phyloP scores from a whole-genome alignment of 2,888 invertebrate species.

The Ophion slaviceki region DNA sequence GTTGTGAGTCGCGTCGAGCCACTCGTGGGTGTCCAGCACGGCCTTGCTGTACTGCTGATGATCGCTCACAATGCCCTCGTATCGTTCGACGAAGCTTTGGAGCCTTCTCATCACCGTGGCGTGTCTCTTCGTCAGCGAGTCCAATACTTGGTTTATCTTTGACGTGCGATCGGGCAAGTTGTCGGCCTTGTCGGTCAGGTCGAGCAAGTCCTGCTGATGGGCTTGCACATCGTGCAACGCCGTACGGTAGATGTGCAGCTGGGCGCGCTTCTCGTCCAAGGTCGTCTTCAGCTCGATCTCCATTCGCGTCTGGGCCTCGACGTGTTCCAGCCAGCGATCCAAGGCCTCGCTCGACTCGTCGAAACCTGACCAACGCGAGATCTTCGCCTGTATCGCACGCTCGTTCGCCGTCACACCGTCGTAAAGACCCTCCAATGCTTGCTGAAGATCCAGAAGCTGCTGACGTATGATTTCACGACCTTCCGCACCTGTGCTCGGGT shows the following conservation, averaged over 20 bases:
- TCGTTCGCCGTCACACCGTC: constrained; percentile 92
- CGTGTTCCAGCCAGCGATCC: constrained; percentile 90
- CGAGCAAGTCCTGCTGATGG: constrained; percentile 93
- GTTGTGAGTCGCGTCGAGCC: constrained; percentile 93
- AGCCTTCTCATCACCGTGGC: constrained; percentile 88
- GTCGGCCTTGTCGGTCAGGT: constrained; percentile 91
- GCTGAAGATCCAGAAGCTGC: constrained; percentile 93
- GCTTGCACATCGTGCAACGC: constrained; percentile 92
- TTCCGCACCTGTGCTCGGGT: constrained; percentile 93
- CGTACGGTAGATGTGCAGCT: constrained; percentile 92
- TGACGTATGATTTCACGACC: constrained; percentile 93
- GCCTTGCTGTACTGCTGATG: constrained; percentile 95
- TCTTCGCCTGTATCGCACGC: constrained; percentile 92
- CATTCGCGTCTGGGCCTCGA: constrained; percentile 90
- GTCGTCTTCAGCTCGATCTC: constrained; percentile 93
- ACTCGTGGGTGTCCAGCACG: constrained; percentile 93
- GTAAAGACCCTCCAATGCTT: constrained; percentile 91
- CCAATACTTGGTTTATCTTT: constrained; percentile 89
- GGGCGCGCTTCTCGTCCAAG: constrained; percentile 95
- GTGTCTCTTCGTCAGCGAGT: constrained; percentile 89
- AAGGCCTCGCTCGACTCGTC: constrained; percentile 93
- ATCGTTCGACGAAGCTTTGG: constrained; percentile 91
- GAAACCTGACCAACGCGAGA: constrained; percentile 95
- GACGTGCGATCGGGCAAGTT: constrained; percentile 92
- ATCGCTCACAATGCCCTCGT: constrained; percentile 94